These are phyloP conservation scores for Conopomorpha cramerella DNA, from an alignment of 1,140 invertebrate species.

Conservation along the genomic window DNA sequence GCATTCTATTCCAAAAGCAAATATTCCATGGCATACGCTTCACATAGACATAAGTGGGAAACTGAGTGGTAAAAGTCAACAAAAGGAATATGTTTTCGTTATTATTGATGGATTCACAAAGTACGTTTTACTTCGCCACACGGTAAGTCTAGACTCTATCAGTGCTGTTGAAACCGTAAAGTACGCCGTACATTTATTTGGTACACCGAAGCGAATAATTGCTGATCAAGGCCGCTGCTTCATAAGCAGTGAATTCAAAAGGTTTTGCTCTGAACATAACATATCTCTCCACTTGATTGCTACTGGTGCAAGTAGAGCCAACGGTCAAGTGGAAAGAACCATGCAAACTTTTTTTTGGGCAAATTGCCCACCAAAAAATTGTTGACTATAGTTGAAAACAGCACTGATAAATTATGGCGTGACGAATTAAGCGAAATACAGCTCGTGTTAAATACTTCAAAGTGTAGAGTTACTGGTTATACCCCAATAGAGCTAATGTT, in stretches of 20 bases:
- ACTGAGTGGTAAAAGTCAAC: conserved; percentile 13
- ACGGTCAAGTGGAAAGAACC: conserved; percentile 17
- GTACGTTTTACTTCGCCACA: conserved; percentile 13
- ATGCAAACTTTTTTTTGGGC: conserved; percentile 19
- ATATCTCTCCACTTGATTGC: conserved; percentile 22
- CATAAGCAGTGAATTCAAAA: conserved; percentile 11
- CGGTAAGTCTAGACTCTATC: conserved; percentile 10
- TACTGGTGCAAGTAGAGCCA: conserved; percentile 17
- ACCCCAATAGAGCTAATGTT: conserved; percentile 16
- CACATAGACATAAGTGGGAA: conserved; percentile 21
- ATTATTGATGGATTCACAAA: conserved; percentile 20
- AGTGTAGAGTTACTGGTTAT: conserved; percentile 13
- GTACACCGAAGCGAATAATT: conserved; percentile 20
- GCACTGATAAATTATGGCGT: conserved; percentile 14
- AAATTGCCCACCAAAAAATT: too few species aligned
- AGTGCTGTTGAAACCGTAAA: conserved; percentile 13
- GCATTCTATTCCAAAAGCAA: conserved; percentile 17
- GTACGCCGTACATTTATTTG: conserved; percentile 15
- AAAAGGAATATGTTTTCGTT: conserved; percentile 14
- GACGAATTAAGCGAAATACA: conserved; percentile 16
- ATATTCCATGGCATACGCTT: conserved; percentile 19
- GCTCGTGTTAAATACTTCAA: conserved; percentile 17
- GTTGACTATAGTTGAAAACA: conserved; percentile 12
- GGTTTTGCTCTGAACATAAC: conserved; percentile 12
- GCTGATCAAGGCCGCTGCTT: conserved; percentile 18